Conservation (phyloP, 2,888 invertebrate genomes). For the Sarcophaga subvicina region DNA sequence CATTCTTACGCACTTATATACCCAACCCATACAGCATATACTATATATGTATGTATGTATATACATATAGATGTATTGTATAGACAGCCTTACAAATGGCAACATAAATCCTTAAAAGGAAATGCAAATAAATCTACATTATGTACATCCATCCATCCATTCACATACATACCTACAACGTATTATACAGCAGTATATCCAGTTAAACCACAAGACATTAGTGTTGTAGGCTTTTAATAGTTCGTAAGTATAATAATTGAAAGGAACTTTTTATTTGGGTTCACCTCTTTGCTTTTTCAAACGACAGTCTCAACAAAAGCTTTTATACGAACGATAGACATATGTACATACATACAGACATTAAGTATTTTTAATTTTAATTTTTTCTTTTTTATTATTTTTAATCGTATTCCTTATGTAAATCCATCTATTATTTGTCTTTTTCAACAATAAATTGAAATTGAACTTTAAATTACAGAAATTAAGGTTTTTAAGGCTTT, state of each 20-base stretch:
- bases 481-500: too few relatives aligned
- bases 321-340: neutral
- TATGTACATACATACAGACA: too few relatives aligned
- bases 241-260: constrained; percentile 14
- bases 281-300: neutral
- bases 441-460: too few relatives aligned
- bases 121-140: constrained; percentile 66
- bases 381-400: too few relatives aligned
- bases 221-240: constrained; percentile 53
- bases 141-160: constrained; percentile 23
- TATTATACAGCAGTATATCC: neutral
- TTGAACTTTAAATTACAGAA: too few relatives aligned
- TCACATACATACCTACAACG: neutral
- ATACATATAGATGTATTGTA: neutral
- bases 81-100: neutral
- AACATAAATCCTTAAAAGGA: constrained; percentile 56
- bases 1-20: constrained; percentile 9
- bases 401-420: too few relatives aligned
- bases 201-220: constrained; percentile 51
- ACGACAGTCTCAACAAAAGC: neutral
- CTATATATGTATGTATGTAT: neutral
- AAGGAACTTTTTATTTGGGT: neutral
- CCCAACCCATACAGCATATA: neutral
- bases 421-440: too few relatives aligned
- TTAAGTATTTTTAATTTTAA: too few relatives aligned